phyloP scores from a whole-genome alignment of 2,113 vertebrate species.

The Cricetomys ansorgei region DNA sequence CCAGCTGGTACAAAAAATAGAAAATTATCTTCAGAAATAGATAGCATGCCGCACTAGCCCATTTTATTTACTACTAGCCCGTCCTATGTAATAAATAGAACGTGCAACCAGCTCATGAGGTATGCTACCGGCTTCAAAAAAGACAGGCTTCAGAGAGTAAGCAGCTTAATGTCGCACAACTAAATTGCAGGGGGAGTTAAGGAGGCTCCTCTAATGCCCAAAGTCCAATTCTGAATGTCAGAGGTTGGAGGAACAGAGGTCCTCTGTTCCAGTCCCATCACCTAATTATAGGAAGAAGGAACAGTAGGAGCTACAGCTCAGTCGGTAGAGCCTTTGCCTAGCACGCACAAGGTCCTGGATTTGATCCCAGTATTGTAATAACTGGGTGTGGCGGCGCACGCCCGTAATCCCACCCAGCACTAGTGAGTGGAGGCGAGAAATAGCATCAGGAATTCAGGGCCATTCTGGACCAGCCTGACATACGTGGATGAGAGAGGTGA shows the following conservation, averaged over 20 bases:
- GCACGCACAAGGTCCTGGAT: neutral
- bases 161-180: neutral
- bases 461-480: neutral
- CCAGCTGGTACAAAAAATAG: neutral
- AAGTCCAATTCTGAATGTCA: neutral
- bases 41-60: neutral
- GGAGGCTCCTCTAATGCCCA: neutral
- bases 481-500: no score
- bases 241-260: neutral
- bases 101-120: neutral
- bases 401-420: neutral
- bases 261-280: neutral
- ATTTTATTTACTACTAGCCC: no score
- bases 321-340: neutral
- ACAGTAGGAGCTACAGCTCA: neutral
- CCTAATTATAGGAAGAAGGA: constrained; percentile 2
- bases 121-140: neutral
- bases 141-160: neutral
- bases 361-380: no score
- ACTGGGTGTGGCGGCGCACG: neutral
- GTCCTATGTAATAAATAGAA: no score
- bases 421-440: neutral
- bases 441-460: neutral
- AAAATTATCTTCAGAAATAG: neutral
- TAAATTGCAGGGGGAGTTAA: neutral